Evolutionary conservation across 2,797 vertebrate species (phyloP).

Genomic region (Parauchenoglanis ngamensis): DNA sequence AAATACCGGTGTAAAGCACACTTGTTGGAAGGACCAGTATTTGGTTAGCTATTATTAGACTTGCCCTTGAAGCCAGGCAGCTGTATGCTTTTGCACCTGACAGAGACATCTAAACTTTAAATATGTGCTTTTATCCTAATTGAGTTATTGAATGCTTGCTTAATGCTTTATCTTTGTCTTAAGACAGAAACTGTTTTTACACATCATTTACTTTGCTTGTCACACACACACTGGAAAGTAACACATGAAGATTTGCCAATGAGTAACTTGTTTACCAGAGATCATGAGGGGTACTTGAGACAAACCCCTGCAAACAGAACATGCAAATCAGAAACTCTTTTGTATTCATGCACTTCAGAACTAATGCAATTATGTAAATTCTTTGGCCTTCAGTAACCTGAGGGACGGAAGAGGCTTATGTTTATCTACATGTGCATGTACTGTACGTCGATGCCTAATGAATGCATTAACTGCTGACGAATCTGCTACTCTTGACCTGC

Average conservation of each 20-base stretch:
- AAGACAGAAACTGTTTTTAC: neutral
- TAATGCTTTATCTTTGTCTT: neutral
- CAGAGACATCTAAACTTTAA: slow-evolving; percentile 10
- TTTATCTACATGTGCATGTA: neutral
- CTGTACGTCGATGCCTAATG: neutral
- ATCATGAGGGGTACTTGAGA: slow-evolving; percentile 15
- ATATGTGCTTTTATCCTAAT: neutral
- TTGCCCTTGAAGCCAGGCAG: slow-evolving; percentile 59
- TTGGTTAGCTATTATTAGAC: slow-evolving; percentile 60
- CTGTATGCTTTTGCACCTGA: slow-evolving; percentile 49
- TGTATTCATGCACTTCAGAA: slow-evolving; percentile 24
- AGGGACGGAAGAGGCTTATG: neutral
- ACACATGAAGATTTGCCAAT: slow-evolving; percentile 11
- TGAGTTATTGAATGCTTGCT: neutral
- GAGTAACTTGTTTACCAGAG: slow-evolving; percentile 32
- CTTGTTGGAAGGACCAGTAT: slow-evolving; percentile 42
- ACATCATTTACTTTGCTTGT: slow-evolving; percentile 25
- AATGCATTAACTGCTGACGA: neutral
- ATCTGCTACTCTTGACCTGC: neutral
- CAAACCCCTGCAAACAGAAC: slow-evolving; percentile 30
- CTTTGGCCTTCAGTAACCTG: neutral
- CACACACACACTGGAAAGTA: slow-evolving; percentile 24
- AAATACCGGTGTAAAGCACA: slow-evolving; percentile 41
- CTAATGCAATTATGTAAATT: slow-evolving; percentile 22
- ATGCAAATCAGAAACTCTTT: slow-evolving; percentile 42